Percentiles rank a stretch among this genome's conserved stretches.
These are phyloP conservation scores for Gisinianus flammeolus DNA, from an alignment of 2,888 invertebrate genomes.

Conservation along the genomic window DNA sequence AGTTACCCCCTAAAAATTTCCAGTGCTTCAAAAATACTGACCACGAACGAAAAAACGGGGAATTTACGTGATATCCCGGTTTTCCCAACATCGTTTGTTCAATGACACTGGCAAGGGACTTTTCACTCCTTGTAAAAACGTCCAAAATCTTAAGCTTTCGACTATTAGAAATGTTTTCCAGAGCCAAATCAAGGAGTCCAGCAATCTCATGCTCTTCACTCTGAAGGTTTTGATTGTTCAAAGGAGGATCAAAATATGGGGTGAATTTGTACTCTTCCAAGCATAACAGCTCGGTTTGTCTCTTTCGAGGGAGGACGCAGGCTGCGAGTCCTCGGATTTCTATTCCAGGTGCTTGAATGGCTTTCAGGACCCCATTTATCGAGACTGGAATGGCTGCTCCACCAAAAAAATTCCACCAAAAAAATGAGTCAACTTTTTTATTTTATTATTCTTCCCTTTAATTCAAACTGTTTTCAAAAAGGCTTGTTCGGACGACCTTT, in stretches of 20 bases:
- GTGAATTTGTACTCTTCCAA: conserved; percentile 67
- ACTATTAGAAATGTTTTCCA: conserved; percentile 39
- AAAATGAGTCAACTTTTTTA: too few species aligned
- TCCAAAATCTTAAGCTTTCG: conserved; percentile 58
- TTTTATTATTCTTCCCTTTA: not conserved
- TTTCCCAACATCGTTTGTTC: not conserved
- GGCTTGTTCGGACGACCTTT: not conserved
- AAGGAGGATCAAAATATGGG: conserved; percentile 11
- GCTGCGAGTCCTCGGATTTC: conserved; percentile 79
- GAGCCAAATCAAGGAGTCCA: conserved; percentile 58
- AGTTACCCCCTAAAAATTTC: too few species aligned
- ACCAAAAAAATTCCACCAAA: too few species aligned
- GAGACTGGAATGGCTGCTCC: conserved; percentile 62
- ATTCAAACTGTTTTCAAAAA: too few species aligned
- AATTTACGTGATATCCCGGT: not conserved
- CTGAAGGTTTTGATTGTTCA: too few species aligned
- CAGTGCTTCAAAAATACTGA: too few species aligned
- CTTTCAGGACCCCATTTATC: conserved; percentile 64
- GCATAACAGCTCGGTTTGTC: conserved; percentile 75
- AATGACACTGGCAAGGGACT: not conserved
- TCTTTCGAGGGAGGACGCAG: conserved; percentile 73
- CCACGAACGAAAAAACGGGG: too few species aligned
- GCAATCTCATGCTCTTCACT: not conserved
- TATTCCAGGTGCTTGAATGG: conserved; percentile 73
- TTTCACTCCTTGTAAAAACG: not conserved